phyloP scores from a whole-genome alignment of 2,888 invertebrate species.

The Eupithecia abbreviata region DNA sequence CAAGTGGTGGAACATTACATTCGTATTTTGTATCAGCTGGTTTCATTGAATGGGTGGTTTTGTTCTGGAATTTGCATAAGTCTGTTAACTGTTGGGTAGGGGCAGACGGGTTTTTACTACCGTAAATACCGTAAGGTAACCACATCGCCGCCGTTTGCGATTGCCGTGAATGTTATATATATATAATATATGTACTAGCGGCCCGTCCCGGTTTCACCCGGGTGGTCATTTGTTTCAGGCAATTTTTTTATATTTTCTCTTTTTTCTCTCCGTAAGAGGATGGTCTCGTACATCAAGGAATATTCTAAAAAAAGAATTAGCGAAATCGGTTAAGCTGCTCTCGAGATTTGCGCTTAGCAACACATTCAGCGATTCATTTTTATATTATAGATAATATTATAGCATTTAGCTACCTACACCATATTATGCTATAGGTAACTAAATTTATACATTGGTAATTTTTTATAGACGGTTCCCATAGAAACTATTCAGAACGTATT shows the following conservation, averaged over 20 bases:
- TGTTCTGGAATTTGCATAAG: background rate
- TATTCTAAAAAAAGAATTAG: too few relatives aligned
- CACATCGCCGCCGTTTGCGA: background rate
- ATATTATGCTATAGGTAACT: background rate
- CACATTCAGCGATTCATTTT: too few relatives aligned
- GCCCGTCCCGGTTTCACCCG: too few relatives aligned
- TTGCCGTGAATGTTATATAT: background rate
- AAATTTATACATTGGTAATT: background rate
- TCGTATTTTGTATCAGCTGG: slow-evolving; percentile 43
- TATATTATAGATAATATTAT: too few relatives aligned
- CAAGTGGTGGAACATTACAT: slow-evolving; percentile 41
- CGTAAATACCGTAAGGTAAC: background rate
- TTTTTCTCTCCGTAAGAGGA: too few relatives aligned
- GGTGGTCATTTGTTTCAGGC: too few relatives aligned
- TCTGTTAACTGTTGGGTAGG: background rate
- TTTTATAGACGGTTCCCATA: background rate
- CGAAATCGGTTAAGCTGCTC: too few relatives aligned
- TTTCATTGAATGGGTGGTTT: background rate
- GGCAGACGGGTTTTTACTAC: background rate
- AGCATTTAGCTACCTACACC: too few relatives aligned
- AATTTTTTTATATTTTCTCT: too few relatives aligned
- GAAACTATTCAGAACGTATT: background rate
- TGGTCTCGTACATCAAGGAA: too few relatives aligned
- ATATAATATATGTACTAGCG: too few relatives aligned
- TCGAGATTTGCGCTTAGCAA: too few relatives aligned